Conservation (phyloP, 2,888 invertebrate species). For the Acleris holmiana region DNA sequence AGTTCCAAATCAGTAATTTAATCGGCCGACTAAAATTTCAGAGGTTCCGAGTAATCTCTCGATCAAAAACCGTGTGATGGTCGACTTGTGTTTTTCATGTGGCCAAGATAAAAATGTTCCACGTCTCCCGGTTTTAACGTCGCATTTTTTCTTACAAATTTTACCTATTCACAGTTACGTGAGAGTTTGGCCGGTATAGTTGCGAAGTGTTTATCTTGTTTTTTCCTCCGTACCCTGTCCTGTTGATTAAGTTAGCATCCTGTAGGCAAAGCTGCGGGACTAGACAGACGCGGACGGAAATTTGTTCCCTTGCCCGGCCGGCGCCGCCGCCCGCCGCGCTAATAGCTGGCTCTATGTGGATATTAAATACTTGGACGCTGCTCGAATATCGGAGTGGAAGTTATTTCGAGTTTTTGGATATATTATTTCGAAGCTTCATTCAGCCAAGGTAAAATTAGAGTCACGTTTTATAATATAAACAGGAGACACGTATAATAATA, state of each 20-base stretch:
- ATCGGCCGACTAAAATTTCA: constrained; percentile 31
- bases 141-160: constrained; percentile 7
- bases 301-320: constrained; percentile 52
- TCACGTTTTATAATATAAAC: too few relatives aligned
- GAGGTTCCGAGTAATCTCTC: constrained; percentile 33
- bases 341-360: constrained; percentile 47
- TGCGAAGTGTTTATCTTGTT: constrained; percentile 23
- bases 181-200: background rate
- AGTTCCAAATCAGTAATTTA: constrained; percentile 32
- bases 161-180: background rate
- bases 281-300: constrained; percentile 58
- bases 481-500: too few relatives aligned
- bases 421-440: too few relatives aligned
- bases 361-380: constrained; percentile 25
- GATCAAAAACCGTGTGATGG: constrained; percentile 31
- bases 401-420: background rate
- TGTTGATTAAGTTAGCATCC: constrained; percentile 69
- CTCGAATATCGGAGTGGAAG: constrained; percentile 18
- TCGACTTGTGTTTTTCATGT: constrained; percentile 12
- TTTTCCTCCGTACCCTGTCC: constrained; percentile 55
- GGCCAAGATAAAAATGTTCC: constrained; percentile 8
- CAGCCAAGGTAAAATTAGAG: too few relatives aligned
- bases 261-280: constrained; percentile 54
- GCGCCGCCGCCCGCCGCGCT: constrained; percentile 52
- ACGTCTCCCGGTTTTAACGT: constrained; percentile 13